phyloP scores from a whole-genome alignment of 2,113 vertebrate genomes.

The Athene noctua region DNA sequence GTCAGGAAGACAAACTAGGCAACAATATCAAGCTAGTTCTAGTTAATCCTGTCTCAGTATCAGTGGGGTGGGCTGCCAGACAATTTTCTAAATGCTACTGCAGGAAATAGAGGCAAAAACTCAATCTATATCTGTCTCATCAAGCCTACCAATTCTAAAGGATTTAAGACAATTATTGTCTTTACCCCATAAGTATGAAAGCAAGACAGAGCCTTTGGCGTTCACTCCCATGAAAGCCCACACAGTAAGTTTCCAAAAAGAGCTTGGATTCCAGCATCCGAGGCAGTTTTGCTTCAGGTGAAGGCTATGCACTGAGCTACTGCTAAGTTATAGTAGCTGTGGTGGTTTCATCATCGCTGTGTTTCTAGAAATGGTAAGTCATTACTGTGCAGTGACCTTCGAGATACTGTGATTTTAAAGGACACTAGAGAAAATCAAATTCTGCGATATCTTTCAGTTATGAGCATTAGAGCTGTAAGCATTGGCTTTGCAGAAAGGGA shows the following conservation, averaged over 20 bases:
- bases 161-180: neutral
- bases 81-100: neutral
- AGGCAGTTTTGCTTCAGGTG: conserved; percentile 41
- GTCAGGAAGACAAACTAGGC: neutral
- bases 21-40: neutral
- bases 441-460: conserved; percentile 24
- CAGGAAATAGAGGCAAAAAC: neutral
- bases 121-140: neutral
- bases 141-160: neutral
- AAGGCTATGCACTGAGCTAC: conserved; percentile 3
- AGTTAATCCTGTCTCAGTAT: neutral
- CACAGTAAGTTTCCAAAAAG: conserved; percentile 21
- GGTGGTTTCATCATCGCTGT: neutral
- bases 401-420: conserved; percentile 15
- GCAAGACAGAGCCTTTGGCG: conserved; percentile 38
- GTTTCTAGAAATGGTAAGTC: conserved; percentile 21
- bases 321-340: neutral
- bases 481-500: conserved; percentile 74
- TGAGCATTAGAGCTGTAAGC: neutral
- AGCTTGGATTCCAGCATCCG: conserved; percentile 24
- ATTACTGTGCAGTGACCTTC: conserved; percentile 44
- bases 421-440: conserved; percentile 45
- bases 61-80: neutral
- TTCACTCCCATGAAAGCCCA: conserved; percentile 17
- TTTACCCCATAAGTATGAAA: neutral